Percentiles rank a stretch among this genome's conserved stretches.
phyloP scores from a whole-genome alignment of 2,113 vertebrate genomes.

The Herpailurus yagouaroundi region DNA sequence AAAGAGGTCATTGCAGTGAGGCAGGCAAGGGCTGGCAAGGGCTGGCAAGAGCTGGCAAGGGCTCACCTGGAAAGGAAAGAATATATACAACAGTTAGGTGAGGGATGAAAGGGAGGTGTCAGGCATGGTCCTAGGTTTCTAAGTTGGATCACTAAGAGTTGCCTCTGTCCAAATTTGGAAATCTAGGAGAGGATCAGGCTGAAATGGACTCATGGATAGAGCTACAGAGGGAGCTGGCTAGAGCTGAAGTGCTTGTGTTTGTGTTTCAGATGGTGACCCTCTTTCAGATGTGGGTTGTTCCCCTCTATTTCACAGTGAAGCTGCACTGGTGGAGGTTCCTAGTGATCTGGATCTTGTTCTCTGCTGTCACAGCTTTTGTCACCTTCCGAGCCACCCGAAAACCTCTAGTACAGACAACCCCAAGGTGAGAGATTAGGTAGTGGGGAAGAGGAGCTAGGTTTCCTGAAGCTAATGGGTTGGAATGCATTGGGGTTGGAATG shows the following conservation, averaged over 20 bases:
- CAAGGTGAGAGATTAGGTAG: slow-evolving; percentile 87
- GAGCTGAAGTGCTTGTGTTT: slow-evolving; percentile 74
- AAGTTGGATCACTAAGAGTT: not conserved
- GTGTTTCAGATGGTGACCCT: slow-evolving; percentile 95
- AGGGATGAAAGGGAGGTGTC: not conserved
- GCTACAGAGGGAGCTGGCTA: not conserved
- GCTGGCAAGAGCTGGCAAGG: not conserved
- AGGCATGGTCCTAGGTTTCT: not conserved
- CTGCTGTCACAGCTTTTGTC: slow-evolving; percentile 94
- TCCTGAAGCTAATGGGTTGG: slow-evolving; percentile 16
- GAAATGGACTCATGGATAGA: not conserved
- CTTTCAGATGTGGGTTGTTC: slow-evolving; percentile 99
- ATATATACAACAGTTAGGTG: not conserved
- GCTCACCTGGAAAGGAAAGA: not conserved
- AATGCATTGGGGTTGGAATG: not conserved
- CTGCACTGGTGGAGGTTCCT: slow-evolving; percentile 99
- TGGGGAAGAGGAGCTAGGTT: not conserved
- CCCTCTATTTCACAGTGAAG: slow-evolving; percentile 98
- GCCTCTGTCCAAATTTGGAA: not conserved
- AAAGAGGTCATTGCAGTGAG: not conserved
- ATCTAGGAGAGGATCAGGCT: not conserved
- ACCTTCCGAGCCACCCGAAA: slow-evolving; percentile 97
- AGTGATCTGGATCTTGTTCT: slow-evolving; percentile 95
- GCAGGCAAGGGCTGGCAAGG: not conserved
- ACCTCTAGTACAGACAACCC: slow-evolving; percentile 95